Evolutionary conservation across 2,888 invertebrate genomes (phyloP).

Genomic region (Empis livida): DNA sequence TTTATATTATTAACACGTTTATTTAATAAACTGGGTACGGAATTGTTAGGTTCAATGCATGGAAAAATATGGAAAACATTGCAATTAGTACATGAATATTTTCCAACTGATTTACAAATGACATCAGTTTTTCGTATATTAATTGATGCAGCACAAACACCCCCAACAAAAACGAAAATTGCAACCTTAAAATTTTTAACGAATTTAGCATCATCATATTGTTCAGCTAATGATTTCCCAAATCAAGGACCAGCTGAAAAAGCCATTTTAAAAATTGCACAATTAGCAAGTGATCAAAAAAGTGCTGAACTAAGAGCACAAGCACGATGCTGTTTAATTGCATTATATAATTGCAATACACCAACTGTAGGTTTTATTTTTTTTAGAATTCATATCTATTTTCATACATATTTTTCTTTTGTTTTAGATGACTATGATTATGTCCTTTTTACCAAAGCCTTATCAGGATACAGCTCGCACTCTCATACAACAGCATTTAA

Average conservation of each 20-base stretch:
- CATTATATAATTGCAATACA: conserved; percentile 83
- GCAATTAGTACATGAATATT: conserved; percentile 59
- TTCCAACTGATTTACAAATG: conserved; percentile 51
- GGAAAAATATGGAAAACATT: conserved; percentile 79
- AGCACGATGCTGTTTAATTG: conserved; percentile 59
- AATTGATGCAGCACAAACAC: conserved; percentile 85
- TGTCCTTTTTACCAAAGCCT: conserved; percentile 57
- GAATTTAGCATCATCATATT: conserved; percentile 50
- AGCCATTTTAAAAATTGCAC: conserved; percentile 59
- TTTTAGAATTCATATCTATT: too few relatives aligned
- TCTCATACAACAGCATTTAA: conserved; percentile 59
- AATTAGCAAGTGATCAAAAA: conserved; percentile 54
- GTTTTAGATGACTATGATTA: conserved; percentile 64
- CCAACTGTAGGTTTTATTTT: conserved; percentile 38
- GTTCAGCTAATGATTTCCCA: conserved; percentile 37
- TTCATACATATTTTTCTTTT: conserved; percentile 4
- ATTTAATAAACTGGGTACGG: conserved; percentile 82
- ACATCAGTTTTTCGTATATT: conserved; percentile 61
- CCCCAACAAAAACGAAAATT: conserved; percentile 67
- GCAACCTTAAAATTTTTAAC: conserved; percentile 64
- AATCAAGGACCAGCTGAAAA: conserved; percentile 41
- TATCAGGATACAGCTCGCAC: conserved; percentile 60
- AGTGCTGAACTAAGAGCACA: conserved; percentile 55
- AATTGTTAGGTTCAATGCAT: conserved; percentile 82
- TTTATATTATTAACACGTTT: conserved; percentile 76